Base-by-base conservation (phyloP, 1,140 invertebrate species). In the Drosophila suzukii region DNA sequence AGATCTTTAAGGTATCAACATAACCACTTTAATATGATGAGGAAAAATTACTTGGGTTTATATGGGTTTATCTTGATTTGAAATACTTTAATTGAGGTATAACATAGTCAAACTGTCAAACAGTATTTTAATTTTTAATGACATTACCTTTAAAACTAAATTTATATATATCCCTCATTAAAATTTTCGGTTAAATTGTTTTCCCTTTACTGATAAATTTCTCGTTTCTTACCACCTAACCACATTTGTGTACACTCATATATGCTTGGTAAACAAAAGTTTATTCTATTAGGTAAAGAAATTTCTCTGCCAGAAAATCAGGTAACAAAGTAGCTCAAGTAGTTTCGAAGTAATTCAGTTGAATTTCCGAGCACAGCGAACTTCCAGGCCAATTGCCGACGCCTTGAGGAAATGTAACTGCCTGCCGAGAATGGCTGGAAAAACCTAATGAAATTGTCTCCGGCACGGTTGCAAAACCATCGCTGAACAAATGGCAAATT, bases 381-480 rank as follows among this genome's bases (percentile, higher is more conserved):
- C 38, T 34, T 27, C 17, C 17, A 4, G 43, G 55, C 60, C 38
- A 44, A 34, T 60, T 63, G 13, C 5, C 7, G 15, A 15, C n/a
- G 51, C 36, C 51, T 70, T 4, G 27, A 57, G 65, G 13, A 46
- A 39, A 54, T 32, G 39, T 44, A 70, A 66, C 49, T 34, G 49
- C 39, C 27, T 46, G 61, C 4, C 32, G 41, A 66, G 17, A 15
- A 27, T 44, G 24, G 49, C 7, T 32, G 60, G 11, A 68, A 27
- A 20, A 43, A 20, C 10, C 36, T 63, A 74, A 75, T 65, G 71
- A 75, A 65, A 65, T 56, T 75, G 71, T 75, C 56, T 51, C 51
- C 50, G 43, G 53, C 44, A 36, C 12, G 43, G 43, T 30, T 30
- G 30, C 43, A 72, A 57, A 70, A 70, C 51, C 62, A 27, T 44